Percentiles rank a stretch among this genome's conserved stretches.
Conservation (phyloP, 2,113 vertebrate genomes). For the Tragulus kanchil region DNA sequence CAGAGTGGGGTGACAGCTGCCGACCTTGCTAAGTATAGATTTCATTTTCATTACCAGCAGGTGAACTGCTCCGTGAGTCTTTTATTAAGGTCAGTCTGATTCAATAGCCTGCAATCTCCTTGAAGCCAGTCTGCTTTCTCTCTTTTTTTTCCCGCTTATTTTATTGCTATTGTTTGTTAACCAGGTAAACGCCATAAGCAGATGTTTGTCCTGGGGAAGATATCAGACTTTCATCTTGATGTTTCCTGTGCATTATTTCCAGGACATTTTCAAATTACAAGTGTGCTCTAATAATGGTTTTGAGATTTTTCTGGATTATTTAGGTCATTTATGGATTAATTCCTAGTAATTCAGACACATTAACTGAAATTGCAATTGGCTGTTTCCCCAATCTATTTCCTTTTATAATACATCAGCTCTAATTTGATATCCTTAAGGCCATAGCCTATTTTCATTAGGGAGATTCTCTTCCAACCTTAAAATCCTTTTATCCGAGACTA, state of each 20-base stretch:
- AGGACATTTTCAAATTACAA: slow-evolving; percentile 47
- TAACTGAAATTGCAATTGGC: not conserved
- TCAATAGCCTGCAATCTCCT: slow-evolving; percentile 73
- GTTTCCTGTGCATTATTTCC: not conserved
- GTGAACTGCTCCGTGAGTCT: slow-evolving; percentile 69
- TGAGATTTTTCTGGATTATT: not conserved
- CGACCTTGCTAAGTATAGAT: slow-evolving; percentile 77
- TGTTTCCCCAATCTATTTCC: not conserved
- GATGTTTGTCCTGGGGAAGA: not conserved
- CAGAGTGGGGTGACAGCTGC: slow-evolving; percentile 77
- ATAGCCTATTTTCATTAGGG: not conserved
- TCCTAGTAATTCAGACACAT: not conserved
- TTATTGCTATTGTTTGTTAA: slow-evolving; percentile 70
- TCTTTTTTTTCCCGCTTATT: not conserved
- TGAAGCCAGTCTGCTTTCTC: slow-evolving; percentile 19
- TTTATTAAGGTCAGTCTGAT: slow-evolving; percentile 79
- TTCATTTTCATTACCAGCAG: slow-evolving; percentile 77
- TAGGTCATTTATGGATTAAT: not conserved
- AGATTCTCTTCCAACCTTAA: not conserved
- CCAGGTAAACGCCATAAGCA: slow-evolving; percentile 17
- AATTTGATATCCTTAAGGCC: not conserved
- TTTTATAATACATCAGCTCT: not conserved
- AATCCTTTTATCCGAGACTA: not conserved
- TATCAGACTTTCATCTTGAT: not conserved
- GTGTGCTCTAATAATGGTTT: not conserved